These are phyloP conservation scores for Phasia obesa DNA, from an alignment of 2,888 invertebrate genomes.

Conservation along the genomic window DNA sequence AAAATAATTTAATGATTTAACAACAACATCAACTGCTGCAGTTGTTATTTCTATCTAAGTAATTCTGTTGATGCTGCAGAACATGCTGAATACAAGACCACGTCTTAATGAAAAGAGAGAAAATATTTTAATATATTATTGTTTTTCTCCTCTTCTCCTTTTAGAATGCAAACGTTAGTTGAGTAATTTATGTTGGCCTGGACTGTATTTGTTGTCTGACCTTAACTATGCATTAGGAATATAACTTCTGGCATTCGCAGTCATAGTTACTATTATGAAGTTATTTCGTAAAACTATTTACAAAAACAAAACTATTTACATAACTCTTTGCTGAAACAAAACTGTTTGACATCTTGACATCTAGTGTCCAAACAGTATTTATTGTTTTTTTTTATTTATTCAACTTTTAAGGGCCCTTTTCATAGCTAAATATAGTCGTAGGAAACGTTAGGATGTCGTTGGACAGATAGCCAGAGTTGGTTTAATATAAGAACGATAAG, in stretches of 20 bases:
- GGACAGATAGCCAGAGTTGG: no score
- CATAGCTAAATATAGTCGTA: no score
- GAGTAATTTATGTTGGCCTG: background rate
- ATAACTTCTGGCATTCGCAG: slow-evolving; percentile 8
- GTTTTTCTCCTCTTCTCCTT: background rate
- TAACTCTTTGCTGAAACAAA: no score
- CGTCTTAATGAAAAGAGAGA: background rate
- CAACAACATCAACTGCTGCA: slow-evolving; percentile 21
- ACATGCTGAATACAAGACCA: background rate
- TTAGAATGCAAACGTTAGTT: background rate
- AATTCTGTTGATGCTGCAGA: background rate
- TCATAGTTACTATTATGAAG: slow-evolving; percentile 1
- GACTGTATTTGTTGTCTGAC: slow-evolving; percentile 7
- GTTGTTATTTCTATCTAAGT: slow-evolving; percentile 29
- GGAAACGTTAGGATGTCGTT: no score
- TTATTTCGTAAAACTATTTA: background rate
- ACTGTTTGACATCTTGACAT: no score
- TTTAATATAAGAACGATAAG: no score
- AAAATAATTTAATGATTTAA: slow-evolving; percentile 6
- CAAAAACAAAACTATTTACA: no score
- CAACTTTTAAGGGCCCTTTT: no score
- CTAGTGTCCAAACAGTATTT: no score
- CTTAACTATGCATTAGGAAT: slow-evolving; percentile 23
- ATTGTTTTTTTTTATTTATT: no score
- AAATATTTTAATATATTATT: background rate